Evolutionary conservation across 2,113 vertebrate species (phyloP), one percentile per base, ranked within the genome.

Genomic region (Turdus rufiventris): DNA sequence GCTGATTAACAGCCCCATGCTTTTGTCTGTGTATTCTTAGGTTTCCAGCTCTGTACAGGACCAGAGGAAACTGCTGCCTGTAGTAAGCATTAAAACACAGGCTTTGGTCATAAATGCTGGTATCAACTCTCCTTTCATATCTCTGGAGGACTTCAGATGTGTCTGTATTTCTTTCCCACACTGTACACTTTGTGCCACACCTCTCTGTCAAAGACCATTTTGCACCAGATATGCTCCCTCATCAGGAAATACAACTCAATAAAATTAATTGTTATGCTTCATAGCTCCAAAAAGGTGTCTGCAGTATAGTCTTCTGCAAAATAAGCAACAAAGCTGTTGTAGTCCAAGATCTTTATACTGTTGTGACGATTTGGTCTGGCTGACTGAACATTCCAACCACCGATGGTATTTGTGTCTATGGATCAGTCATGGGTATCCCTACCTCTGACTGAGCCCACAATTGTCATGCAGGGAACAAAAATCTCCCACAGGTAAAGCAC

Each of bases 1-100:
- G 9, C 33, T 57, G 50, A 53, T 79, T 61, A 73, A 91, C 82
- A 40, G 1, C 4, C 2, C 29, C 29, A 20, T 0, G 0, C 16
- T 91, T 94, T 91, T 58, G 54, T 73, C 21, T 54, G 31, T 5
- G 11, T 14, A 28, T 20, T 57, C 17, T 58, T 26, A 47, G 38
- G 0, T 0, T 66, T 86, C 38, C 72, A 75, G 2, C 8, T 26
- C 33, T 40, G 10, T 24, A 18, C 9, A 82, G 58, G 38, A 31
- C 9, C 18, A 29, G 6, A 33, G 36, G n/a, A 67, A 61, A 54
- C 24, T 60, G 29, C 48, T 58, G 57, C 61, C 25, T 88, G 43
- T 47, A 78, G 53, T 31, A 85, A 56, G 34, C 14, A 14, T 29
- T 47, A 78, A 67, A 91, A 81, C 26, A 38, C 1, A 0, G 7